These are phyloP conservation scores for Dicerorhinus sumatrensis DNA, from an alignment of 2,113 vertebrate genomes.

Conservation along the genomic window DNA sequence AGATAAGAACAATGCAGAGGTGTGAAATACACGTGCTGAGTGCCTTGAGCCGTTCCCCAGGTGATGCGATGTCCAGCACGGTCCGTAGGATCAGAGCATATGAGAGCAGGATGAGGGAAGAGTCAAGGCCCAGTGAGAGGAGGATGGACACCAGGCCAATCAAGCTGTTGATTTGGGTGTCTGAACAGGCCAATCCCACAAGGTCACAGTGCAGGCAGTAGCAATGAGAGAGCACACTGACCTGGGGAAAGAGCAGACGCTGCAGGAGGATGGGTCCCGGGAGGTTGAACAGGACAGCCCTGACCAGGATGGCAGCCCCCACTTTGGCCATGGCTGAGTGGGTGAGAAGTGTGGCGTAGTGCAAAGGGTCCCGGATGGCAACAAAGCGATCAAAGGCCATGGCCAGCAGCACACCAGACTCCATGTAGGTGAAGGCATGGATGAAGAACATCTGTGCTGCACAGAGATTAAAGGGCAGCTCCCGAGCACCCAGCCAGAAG, in stretches of 20 bases:
- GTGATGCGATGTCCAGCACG: conserved; percentile 53
- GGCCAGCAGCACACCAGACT: conserved; percentile 79
- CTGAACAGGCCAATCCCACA: conserved; percentile 68
- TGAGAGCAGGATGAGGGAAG: conserved; percentile 74
- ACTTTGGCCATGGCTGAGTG: conserved; percentile 67
- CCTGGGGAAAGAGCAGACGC: conserved; percentile 63
- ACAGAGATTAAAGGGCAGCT: conserved; percentile 76
- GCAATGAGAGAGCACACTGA: conserved; percentile 76
- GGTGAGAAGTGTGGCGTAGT: conserved; percentile 74
- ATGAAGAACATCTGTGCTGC: conserved; percentile 82
- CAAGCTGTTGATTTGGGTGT: conserved; percentile 54
- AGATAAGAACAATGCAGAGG: conserved; percentile 79
- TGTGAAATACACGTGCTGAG: conserved; percentile 80
- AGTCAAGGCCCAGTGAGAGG: conserved; percentile 72
- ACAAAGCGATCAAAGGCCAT: conserved; percentile 79
- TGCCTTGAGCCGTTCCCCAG: conserved; percentile 68
- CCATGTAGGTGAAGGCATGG: conserved; percentile 80
- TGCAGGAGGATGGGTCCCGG: conserved; percentile 74
- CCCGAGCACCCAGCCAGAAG: conserved; percentile 77
- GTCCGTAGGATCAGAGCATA: conserved; percentile 62
- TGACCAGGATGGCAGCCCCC: conserved; percentile 58
- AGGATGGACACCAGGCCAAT: conserved; percentile 72
- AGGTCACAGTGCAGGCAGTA: conserved; percentile 80
- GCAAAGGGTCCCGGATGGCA: conserved; percentile 77
- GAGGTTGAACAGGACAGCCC: conserved; percentile 74